A percentile compares a stretch with the other conserved stretches of the same genome.
These are phyloP conservation scores for Rhynchophorus ferrugineus DNA, from an alignment of 1,140 invertebrate genomes.

Conservation along the genomic window DNA sequence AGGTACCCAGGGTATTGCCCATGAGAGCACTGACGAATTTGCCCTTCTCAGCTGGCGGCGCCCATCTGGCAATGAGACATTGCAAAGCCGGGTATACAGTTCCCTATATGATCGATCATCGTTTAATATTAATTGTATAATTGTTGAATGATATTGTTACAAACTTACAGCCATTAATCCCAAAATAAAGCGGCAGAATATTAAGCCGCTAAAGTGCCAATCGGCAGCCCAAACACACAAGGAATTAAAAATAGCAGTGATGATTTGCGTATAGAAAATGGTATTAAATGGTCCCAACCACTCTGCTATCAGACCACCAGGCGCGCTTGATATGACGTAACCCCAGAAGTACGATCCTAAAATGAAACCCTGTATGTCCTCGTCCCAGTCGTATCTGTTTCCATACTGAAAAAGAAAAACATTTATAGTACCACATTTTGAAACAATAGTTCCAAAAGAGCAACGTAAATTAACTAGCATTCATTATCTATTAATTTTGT, in stretches of 20 bases:
- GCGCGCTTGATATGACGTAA: slow-evolving; percentile 35
- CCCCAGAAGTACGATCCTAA: slow-evolving; percentile 64
- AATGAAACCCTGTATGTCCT: slow-evolving; percentile 54
- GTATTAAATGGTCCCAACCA: slow-evolving; percentile 49
- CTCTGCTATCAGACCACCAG: slow-evolving; percentile 37
- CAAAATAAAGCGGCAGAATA: slow-evolving; percentile 55
- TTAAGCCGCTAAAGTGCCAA: slow-evolving; percentile 52
- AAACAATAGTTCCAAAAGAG: too few species aligned
- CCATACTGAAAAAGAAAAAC: slow-evolving; percentile 34
- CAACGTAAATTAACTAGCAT: too few species aligned
- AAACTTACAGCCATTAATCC: slow-evolving; percentile 58
- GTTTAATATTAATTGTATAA: too few species aligned
- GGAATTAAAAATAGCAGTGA: slow-evolving; percentile 61
- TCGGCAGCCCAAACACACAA: slow-evolving; percentile 56
- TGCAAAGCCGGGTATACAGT: slow-evolving; percentile 65
- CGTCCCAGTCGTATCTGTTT: slow-evolving; percentile 50
- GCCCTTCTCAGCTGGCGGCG: slow-evolving; percentile 67
- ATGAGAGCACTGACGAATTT: slow-evolving; percentile 66
- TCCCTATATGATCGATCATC: too few species aligned
- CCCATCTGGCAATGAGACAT: slow-evolving; percentile 64
- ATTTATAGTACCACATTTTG: neutral
- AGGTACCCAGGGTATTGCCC: slow-evolving; percentile 71
- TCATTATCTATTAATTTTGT: too few species aligned
- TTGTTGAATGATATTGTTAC: too few species aligned
- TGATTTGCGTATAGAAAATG: slow-evolving; percentile 58